A percentile compares a stretch with the other conserved stretches of the same genome.
phyloP scores from a whole-genome alignment of 2,797 vertebrate species.

The Peromyscus eremicus region DNA sequence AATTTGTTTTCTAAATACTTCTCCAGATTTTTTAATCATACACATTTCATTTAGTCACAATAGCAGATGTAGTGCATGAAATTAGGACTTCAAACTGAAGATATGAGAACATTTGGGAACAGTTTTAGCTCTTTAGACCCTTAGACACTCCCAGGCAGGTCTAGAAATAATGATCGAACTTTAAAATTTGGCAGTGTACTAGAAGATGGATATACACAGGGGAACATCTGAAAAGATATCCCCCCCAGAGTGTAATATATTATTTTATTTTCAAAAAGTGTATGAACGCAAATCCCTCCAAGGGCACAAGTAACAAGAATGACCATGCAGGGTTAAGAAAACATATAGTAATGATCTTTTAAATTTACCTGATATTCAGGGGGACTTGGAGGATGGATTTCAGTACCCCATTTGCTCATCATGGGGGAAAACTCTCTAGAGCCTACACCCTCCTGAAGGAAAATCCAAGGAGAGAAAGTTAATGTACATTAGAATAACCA shows the following conservation, averaged over 20 bases:
- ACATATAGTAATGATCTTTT: background rate
- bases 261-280: slow-evolving; percentile 17
- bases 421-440: background rate
- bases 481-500: background rate
- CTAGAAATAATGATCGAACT: background rate
- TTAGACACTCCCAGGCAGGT: background rate
- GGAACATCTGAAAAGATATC: background rate
- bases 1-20: slow-evolving; percentile 45
- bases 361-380: background rate
- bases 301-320: background rate
- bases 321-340: background rate
- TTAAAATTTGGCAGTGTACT: background rate
- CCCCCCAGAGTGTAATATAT: background rate
- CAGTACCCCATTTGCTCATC: background rate
- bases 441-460: background rate
- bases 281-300: slow-evolving; percentile 5
- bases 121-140: background rate
- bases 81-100: slow-evolving; percentile 6
- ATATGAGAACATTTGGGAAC: background rate
- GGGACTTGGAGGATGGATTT: background rate
- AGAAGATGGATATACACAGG: background rate
- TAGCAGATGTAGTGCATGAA: background rate
- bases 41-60: slow-evolving; percentile 23
- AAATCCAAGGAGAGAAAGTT: slow-evolving; percentile 19
- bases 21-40: background rate